Evolutionary conservation across 1,140 invertebrate genomes (phyloP).

Genomic region (Ips typographus): DNA sequence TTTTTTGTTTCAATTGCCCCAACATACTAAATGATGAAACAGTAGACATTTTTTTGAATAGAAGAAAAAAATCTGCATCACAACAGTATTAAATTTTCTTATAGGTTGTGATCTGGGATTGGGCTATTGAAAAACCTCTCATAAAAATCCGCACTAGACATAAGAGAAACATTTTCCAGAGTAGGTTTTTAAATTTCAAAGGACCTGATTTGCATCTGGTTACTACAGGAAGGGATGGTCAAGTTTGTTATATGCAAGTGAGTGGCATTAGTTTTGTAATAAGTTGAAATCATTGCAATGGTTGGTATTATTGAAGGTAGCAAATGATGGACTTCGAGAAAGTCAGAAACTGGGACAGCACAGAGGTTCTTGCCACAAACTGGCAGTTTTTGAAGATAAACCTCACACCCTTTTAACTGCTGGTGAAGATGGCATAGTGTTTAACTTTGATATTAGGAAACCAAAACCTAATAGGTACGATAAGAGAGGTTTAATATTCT

Average conservation of each 20-base stretch:
- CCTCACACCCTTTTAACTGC: slow-evolving; percentile 80
- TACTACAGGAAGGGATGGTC: slow-evolving; percentile 86
- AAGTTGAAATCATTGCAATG: not conserved
- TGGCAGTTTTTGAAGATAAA: slow-evolving; percentile 70
- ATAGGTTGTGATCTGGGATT: slow-evolving; percentile 83
- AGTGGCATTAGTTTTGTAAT: not conserved
- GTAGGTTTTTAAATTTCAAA: slow-evolving; percentile 66
- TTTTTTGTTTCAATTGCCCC: too few species aligned
- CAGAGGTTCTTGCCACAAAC: slow-evolving; percentile 74
- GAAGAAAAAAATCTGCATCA: too few species aligned
- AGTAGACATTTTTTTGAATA: too few species aligned
- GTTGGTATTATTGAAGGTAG: slow-evolving; percentile 49
- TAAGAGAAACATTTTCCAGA: slow-evolving; percentile 85
- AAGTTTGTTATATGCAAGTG: slow-evolving; percentile 58
- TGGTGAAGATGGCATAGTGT: slow-evolving; percentile 84
- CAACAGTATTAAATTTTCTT: not conserved
- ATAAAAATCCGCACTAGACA: slow-evolving; percentile 77
- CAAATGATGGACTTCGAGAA: slow-evolving; percentile 52
- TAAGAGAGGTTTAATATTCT: not conserved
- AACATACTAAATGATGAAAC: too few species aligned
- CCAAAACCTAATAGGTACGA: slow-evolving; percentile 63
- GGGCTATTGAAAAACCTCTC: slow-evolving; percentile 69
- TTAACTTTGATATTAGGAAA: slow-evolving; percentile 78
- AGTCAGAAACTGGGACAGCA: slow-evolving; percentile 70
- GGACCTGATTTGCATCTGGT: slow-evolving; percentile 78